Evolutionary conservation across 2,113 vertebrate species (phyloP).

Genomic region (Pristiophorus japonicus): DNA sequence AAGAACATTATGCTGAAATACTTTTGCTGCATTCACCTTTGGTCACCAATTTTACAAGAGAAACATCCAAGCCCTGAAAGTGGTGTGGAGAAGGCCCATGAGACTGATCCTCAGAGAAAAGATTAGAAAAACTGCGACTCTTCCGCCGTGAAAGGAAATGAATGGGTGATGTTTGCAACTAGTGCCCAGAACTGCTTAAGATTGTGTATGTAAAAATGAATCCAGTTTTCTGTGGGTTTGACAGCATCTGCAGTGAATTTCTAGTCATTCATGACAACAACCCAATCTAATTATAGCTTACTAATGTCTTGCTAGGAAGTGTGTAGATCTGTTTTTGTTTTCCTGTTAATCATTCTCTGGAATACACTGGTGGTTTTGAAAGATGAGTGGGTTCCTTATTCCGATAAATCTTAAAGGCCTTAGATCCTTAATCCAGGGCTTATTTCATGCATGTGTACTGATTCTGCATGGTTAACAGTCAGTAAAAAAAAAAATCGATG

Average conservation of each 20-base stretch:
- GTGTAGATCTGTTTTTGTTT: constrained; percentile 50
- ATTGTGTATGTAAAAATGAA: constrained; percentile 45
- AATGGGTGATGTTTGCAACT: constrained; percentile 46
- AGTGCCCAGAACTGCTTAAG: constrained; percentile 47
- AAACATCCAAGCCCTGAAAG: background rate
- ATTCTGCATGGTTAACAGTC: background rate
- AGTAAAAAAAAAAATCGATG: background rate
- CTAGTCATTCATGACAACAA: constrained; percentile 53
- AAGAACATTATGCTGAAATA: background rate
- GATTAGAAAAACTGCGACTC: background rate
- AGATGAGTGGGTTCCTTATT: background rate
- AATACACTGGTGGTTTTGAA: constrained; percentile 43
- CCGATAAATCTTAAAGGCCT: background rate
- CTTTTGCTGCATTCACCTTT: background rate
- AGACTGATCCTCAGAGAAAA: background rate
- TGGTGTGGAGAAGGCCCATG: background rate
- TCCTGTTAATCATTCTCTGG: constrained; percentile 49
- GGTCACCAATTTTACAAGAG: background rate
- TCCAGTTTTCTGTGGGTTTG: constrained; percentile 31
- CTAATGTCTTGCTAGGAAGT: constrained; percentile 53
- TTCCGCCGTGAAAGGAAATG: background rate
- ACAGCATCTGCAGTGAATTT: constrained; percentile 47
- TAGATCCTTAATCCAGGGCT: background rate
- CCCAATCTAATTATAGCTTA: constrained; percentile 54
- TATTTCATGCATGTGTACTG: background rate